Percentiles rank a stretch among this genome's conserved stretches.
phyloP scores from a whole-genome alignment of 2,113 vertebrate genomes.

The Setophaga coronata region DNA sequence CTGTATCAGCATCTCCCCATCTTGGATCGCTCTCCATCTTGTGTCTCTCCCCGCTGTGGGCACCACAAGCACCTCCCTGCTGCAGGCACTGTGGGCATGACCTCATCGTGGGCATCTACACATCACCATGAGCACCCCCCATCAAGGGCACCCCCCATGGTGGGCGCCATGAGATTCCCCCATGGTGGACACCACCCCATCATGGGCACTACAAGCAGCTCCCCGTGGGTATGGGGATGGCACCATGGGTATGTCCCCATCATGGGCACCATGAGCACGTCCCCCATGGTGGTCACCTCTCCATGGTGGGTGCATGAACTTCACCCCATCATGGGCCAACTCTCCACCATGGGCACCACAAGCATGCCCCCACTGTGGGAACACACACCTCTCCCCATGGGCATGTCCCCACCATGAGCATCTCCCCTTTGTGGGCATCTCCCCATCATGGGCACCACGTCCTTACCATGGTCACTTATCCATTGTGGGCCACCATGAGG shows the following conservation, averaged over 20 bases:
- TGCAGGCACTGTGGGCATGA: background rate
- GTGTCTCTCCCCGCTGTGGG: accelerated
- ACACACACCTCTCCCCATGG: background rate
- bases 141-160: too few species aligned
- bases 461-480: background rate
- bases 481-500: background rate
- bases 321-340: background rate
- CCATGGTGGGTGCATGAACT: accelerated
- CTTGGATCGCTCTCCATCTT: background rate
- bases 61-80: background rate
- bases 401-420: background rate
- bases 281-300: background rate
- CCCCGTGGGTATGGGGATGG: background rate
- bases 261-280: background rate
- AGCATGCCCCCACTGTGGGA: background rate
- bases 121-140: background rate
- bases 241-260: background rate
- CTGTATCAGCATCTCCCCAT: accelerated
- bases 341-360: background rate
- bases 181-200: background rate
- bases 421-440: background rate
- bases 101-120: background rate
- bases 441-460: accelerated
- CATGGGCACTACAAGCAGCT: accelerated
- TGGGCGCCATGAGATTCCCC: background rate